Base-by-base conservation (phyloP, 2,113 vertebrate species). In the Tricholaema leucomelas region DNA sequence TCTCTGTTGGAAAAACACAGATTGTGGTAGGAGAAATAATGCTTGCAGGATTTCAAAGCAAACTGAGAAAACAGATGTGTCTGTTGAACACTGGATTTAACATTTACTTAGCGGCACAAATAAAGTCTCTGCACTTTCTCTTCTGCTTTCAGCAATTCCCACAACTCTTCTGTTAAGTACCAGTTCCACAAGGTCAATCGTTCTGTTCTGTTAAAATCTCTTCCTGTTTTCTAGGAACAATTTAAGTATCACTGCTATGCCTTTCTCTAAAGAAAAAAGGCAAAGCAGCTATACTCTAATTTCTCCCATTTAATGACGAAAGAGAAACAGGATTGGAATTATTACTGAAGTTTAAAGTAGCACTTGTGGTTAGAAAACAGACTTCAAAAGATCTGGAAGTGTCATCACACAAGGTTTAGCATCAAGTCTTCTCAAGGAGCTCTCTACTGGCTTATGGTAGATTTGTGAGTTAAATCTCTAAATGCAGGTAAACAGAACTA, bases 1-100 rank as follows among this genome's bases (percentile, higher is more conserved):
- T 98, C 99, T 99, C 99, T 99, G 98, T 27, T 91, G 71, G 91
- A 81, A 78, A 66, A 78, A 66, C n/a, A 96, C 2, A 4, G 85
- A 82, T 78, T 31, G 52, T 2, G 21, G 84, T 86, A 85, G 73
- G 65, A 82, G 38, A 42, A 88, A 89, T 28, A 15, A 24, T 5
- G 13, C 52, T 77, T 35, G 8, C 2, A 44, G 4, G 30, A 74
- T 48, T 59, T 79, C 66, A 91, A 82, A 88, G 70, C 61, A 81
- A 82, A 67, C n/a, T 25, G 25, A 84, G 52, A 70, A 83, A 91
- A 67, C 12, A 78, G 36, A 8, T 18, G 15, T 0, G 5, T 33
- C 50, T 78, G 38, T n/a, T 55, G 38, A 93, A 28, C 31, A 42
- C 4, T 28, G 12, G 7, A n/a, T 70, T 64, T 56, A 54, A 7